Base-by-base conservation (phyloP, 2,888 invertebrate genomes). In the Ptychoptera albimana region DNA sequence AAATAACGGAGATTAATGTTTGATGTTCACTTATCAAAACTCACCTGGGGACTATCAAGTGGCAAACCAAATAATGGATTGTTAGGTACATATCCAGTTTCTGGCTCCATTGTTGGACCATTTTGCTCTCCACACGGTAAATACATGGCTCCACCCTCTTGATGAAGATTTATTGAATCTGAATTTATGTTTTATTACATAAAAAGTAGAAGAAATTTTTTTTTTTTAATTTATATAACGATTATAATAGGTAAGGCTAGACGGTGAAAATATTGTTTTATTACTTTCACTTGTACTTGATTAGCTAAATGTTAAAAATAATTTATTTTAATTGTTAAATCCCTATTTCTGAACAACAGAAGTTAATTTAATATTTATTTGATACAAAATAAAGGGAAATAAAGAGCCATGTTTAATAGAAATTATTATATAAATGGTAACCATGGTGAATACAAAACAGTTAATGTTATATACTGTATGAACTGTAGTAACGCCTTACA, bases 81-180 rank as follows among this genome's bases (percentile, higher is more conserved):
- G 54, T 65, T 65, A 54, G 65, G 65, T 52, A 65, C 64, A 55
- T 65, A 65, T 59, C 66, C 66, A 55, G 65, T 62, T 58, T 65
- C 66, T 53, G 64, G 61, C 59, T 66, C 65, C 63, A 64, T 60
- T 58, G 63, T 60, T 62, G 60, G 60, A 54, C 61, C 63, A 57
- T 63, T 64, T 59, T 65, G 60, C 59, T 64, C 66, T 59, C 64
- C 65, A 58, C 66, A 65, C 59, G 65, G 62, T 61, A 66, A 65
- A 60, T 65, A 65, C 66, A 66, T 66, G 45, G 65, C 66, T 66
- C 65, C 66, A 65, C 66, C 66, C 63, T 64, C 65, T 60, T 63
- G 61, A 59, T 63, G 63, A 23, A 23, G 3, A 62, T 63, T 64
- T 60, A 63, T 62, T 60, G 63, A 64, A 64, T 64, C 64, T 64